Evolutionary conservation across 2,888 invertebrate species (phyloP).

Genomic region (Xanthia icteritia): DNA sequence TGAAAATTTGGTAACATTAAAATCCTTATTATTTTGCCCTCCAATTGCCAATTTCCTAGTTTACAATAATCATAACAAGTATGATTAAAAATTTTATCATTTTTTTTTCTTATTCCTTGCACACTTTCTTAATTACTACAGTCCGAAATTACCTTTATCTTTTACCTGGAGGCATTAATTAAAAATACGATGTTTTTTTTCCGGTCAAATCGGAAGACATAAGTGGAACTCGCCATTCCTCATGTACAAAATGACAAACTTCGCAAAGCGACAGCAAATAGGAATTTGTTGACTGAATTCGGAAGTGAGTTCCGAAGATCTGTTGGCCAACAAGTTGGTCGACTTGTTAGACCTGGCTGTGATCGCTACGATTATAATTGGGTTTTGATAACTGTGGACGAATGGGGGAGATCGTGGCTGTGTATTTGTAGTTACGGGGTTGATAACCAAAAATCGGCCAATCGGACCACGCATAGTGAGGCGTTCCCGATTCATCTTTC

Average conservation of each 20-base stretch:
- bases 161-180: neutral
- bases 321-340: conserved; percentile 49
- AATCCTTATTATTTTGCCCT: neutral
- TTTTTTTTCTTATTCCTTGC: neutral
- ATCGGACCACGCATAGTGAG: too few species aligned
- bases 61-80: neutral
- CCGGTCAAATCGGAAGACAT: conserved; percentile 23
- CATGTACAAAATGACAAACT: conserved; percentile 84
- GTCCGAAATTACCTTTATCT: neutral
- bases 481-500: too few species aligned
- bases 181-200: neutral
- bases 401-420: neutral
- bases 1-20: too few species aligned
- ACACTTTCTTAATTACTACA: neutral
- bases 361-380: conserved; percentile 48
- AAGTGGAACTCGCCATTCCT: conserved; percentile 71
- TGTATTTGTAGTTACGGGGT: too few species aligned
- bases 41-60: neutral
- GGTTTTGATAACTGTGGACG: conserved; percentile 7
- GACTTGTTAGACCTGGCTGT: conserved; percentile 7
- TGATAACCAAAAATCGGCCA: too few species aligned
- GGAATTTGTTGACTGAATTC: conserved; percentile 82
- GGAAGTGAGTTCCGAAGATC: conserved; percentile 65
- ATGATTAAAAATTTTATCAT: too few species aligned
- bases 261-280: conserved; percentile 82